Base-by-base conservation (phyloP, 2,888 invertebrate species). In the Andrena minutula region DNA sequence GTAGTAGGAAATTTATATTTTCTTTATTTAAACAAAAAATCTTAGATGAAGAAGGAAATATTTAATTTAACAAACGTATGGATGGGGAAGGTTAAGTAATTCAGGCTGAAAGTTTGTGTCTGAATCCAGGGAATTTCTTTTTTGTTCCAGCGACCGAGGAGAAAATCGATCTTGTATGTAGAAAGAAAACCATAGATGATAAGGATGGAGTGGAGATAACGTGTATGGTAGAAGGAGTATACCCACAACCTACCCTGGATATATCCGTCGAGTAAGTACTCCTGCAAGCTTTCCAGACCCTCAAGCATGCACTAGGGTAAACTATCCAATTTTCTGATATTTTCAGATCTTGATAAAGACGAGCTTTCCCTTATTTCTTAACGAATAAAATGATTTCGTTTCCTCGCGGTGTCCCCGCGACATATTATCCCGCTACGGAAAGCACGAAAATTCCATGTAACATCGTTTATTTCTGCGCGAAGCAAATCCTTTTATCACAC, bases 201-300 rank as follows among this genome's bases (percentile, higher is more conserved):
- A 89, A 90, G 75, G 92, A 93, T 60, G 90, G 88, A 60, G 88
- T 93, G 56, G 93, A 93, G 87, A 91, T 93, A 84, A 90, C 90
- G 71, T 93, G 93, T 79, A 81, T 85, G 64, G 93, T 93, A 58
- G 86, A 90, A 77, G 93, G 93, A 76, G 88, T 93, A 30, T 93
- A 90, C 82, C 93, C 93, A 28, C 88, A 91, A 75, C 93, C 93
- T n/a, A 92, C 91, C 63, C 88, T 93, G 75, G 90, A 93, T 76
- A 92, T 93, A 85, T 91, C 89, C 60, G 88, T 93, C 86, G 92
- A 92, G 93, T 93, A 89, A 93, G 93, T 92, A 83, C 73, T 32
- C 5, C n/a, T 47, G 28, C 49, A 53, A 66, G 65, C 70, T 70
- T 80, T 41, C 26, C 56, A 61, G 47, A 58, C 63, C n/a, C 41